Evolutionary conservation across 2,113 vertebrate species (phyloP).

Genomic region (Oreamnos americanus): DNA sequence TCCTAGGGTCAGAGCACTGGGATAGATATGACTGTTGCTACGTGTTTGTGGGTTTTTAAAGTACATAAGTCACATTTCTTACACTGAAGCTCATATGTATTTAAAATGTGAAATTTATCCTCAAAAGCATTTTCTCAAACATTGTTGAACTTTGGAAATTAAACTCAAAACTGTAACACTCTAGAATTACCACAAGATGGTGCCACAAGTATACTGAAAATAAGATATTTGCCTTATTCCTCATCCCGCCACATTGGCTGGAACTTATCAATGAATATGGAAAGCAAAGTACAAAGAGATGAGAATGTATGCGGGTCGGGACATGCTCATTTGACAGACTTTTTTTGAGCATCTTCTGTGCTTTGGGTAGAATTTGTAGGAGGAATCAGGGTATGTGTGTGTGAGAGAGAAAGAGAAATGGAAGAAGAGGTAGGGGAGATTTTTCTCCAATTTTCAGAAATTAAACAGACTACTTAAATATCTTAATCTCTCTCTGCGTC

Average conservation of each 20-base stretch:
- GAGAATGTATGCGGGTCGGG: background rate
- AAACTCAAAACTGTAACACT: background rate
- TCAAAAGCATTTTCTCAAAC: background rate
- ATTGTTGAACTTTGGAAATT: background rate
- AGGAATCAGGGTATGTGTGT: background rate
- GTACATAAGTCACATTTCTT: background rate
- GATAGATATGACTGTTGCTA: background rate
- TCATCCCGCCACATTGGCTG: background rate
- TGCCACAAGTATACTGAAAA: conserved; percentile 46
- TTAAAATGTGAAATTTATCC: conserved; percentile 1
- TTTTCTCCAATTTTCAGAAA: background rate
- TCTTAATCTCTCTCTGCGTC: background rate
- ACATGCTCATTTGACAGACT: background rate
- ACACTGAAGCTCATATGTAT: background rate
- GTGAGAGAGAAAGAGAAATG: background rate
- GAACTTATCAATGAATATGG: background rate
- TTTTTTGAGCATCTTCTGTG: background rate
- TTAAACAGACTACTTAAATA: background rate
- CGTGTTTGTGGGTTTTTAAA: background rate
- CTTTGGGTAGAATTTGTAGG: background rate
- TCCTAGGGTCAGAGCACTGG: background rate
- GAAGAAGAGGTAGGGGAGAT: background rate
- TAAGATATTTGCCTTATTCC: background rate
- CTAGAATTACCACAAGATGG: conserved; percentile 54
- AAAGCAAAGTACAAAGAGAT: background rate